Base-by-base conservation (phyloP, 2,113 vertebrate species). In the Dipodomys stephensi region DNA sequence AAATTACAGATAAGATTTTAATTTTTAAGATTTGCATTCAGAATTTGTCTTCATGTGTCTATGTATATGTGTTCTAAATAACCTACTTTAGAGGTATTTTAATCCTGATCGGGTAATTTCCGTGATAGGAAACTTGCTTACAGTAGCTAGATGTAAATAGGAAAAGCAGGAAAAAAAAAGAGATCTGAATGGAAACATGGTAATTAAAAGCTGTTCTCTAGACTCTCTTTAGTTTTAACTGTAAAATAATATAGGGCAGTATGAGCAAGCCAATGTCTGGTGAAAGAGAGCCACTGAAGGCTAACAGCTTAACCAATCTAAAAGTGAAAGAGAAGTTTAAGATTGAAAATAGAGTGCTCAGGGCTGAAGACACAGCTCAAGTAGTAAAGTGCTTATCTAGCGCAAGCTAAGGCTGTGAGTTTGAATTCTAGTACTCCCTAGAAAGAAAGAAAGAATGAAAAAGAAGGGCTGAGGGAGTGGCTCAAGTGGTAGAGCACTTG, bases 311-410 rank as follows among this genome's bases (percentile, higher is more conserved):
- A 69, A n/a, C 60, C 46, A 83, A 49, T 86, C 35, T 49, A 46
- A 83, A 85, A 92, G 15, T 87, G 23, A 69, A 64, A 44, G 57
- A 82, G 53, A 85, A 94, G 72, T 81, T 93, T 84, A 84, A 94
- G 39, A 60, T 49, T 20, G 23, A 82, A 91, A 73, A 80, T 28
- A 72, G 6, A 67, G 53, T 72, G 44, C 27, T 18, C 71, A 57
- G 53, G 53, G 15, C 53, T 57, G 53, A 4, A 57, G 53, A 13
- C 3, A 57, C 15, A 57, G 16, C 53, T 57, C 53, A 57, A 57
- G 53, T 57, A 18, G 53, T 57, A 57, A 57, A 57, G 49, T 57
- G 53, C 53, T 57, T 57, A 57, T 13, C 53, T 57, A 57, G 15
- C 53, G 4, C 53, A 57, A 57, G 53, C 53, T 13, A 57, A 13